A percentile compares a stretch with the other conserved stretches of the same genome.
Evolutionary conservation across 2,888 invertebrate genomes (phyloP).

Genomic region (Sialis lutaria): DNA sequence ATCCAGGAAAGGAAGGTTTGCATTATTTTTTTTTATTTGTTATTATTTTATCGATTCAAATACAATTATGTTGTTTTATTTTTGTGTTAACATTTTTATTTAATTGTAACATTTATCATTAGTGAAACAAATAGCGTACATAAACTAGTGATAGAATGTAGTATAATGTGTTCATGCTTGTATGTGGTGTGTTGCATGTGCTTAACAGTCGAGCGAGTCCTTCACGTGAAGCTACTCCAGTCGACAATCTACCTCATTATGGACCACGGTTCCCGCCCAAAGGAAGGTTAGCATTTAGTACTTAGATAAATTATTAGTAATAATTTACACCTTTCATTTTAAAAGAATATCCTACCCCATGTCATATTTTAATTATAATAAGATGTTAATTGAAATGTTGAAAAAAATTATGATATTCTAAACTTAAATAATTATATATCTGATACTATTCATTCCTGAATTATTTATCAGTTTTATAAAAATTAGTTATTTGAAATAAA

Average conservation of each 20-base stretch:
- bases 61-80: constrained; percentile 2
- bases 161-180: constrained; percentile 25
- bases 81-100: constrained; percentile 2
- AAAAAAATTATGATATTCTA: too few species aligned
- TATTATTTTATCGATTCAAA: background rate
- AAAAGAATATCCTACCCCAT: too few species aligned
- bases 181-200: constrained; percentile 14
- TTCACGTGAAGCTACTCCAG: constrained; percentile 63
- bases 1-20: constrained; percentile 29
- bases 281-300: constrained; percentile 49
- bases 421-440: too few species aligned
- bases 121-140: background rate
- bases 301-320: background rate
- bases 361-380: too few species aligned
- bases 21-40: constrained; percentile 11
- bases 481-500: too few species aligned
- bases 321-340: too few species aligned
- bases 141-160: too few species aligned
- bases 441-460: too few species aligned
- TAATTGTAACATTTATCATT: background rate
- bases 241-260: constrained; percentile 67
- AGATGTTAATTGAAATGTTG: too few species aligned
- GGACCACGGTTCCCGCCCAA: constrained; percentile 77
- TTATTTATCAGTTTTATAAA: too few species aligned
- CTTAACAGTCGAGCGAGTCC: constrained; percentile 71